Base-by-base conservation (phyloP, 92 coral and sea anemone genomes). In the Umimayanthus kanabou region DNA sequence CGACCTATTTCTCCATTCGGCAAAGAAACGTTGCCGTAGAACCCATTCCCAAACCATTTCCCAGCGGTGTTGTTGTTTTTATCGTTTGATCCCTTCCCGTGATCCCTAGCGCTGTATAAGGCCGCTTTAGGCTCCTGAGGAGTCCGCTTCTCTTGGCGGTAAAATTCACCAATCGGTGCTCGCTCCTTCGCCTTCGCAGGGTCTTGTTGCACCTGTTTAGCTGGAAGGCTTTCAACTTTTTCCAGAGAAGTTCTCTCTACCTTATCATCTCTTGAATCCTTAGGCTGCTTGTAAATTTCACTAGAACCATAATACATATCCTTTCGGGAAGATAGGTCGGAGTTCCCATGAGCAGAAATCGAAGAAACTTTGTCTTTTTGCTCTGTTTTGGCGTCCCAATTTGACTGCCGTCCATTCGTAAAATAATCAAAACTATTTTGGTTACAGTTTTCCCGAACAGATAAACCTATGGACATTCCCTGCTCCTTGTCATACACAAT, bases 371-470 rank as follows among this genome's bases (percentile, higher is more conserved):
- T 69, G 18, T 82, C 86, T 67, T 66, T 83, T 45, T 83, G 87
- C 76, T 83, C 87, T 29, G 57, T 71, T 71, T 70, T 83, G 43
- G 71, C 25, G n/a, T 87, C 92, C 72, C 87, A 42, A 72, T 45
- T 22, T 0, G 90, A 55, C 39, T 77, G 79, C 23, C 91, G 58
- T 53, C 93, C 93, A 53, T 91, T 89, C 9, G 88, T 50, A 43
- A 88, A 91, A 39, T 84, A 91, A 16, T 89, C 92, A 13, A 88
- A 90, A 23, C 84, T 79, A 29, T 90, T 89, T 47, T 86, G 94
- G 28, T 70, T 83, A 39, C 89, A 88, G 53, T 88, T 89, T 72
- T 92, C 94, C 9, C 94, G 90, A 16, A 92, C 94, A 7, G 94
- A 92, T 23, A 92, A 91, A 20, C 90, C 92, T 69, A 85, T 85